Evolutionary conservation across 2,888 invertebrate species (phyloP), one percentile per base, ranked within the genome.

Genomic region (Drosophila maculinotata): DNA sequence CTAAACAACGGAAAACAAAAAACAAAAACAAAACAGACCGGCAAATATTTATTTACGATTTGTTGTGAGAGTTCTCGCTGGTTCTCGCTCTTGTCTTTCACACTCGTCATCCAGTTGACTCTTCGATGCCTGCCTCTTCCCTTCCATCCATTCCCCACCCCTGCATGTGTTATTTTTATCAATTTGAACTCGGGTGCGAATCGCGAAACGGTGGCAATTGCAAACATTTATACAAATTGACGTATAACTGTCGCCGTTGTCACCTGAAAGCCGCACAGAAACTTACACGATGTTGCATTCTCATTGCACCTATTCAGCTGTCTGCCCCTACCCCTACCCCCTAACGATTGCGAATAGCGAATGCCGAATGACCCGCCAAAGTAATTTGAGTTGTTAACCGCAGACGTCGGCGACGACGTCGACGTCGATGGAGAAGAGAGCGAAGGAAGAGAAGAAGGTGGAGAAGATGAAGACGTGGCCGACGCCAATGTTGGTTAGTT

Each of bases 191-290:
- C 57, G 31, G 36, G 53, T 38, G 38, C 54, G 48, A 58, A 58
- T 23, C 45, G 49, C 48, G 17, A 59, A 60, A 54, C 82, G 52
- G 84, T 60, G 48, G 71, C 87, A 84, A 63, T 69, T 58, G 65
- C 60, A 45, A 60, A 68, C 72, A 69, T 75, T 84, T 69, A 67
- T 66, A 85, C 80, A 85, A 79, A 82, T 82, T 69, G 80, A 82
- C 80, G 73, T 79, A 72, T 78, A 63, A 48, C 68, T 69, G 64
- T 63, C 79, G 48, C 33, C 38, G 52, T 59, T 79, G 81, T 72
- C 85, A 85, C 79, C 69, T 69, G 52, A 48, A 60, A 71, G 59
- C 49, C 49, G 25, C 70, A 66, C 30, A 38, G 42, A 25, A 69
- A 65, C 57, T 66, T 56, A 47, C 62, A 48, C 64, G 63, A 47